A percentile compares a stretch with the other conserved stretches of the same genome.
Conservation (phyloP, 2,888 invertebrate species). For the Lysandra bellargus region DNA sequence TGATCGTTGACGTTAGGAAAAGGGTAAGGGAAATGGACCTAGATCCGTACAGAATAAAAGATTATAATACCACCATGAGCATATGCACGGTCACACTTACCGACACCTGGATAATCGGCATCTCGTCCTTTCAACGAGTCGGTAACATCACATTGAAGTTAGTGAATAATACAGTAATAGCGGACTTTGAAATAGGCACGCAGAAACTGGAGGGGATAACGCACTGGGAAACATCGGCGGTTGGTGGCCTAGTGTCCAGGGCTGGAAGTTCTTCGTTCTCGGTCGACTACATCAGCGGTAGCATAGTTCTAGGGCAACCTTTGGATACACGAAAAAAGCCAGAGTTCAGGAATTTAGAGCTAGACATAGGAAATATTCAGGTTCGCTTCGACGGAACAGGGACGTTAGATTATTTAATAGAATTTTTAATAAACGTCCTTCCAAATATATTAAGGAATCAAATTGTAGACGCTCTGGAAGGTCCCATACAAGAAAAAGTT, state of each 20-base stretch:
- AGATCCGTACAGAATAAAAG: slow-evolving; percentile 88
- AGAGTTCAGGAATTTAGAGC: slow-evolving; percentile 85
- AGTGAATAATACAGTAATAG: slow-evolving; percentile 85
- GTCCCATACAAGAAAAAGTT: slow-evolving; percentile 86
- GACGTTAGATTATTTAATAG: slow-evolving; percentile 90
- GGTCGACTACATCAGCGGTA: slow-evolving; percentile 87
- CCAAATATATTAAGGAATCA: slow-evolving; percentile 93
- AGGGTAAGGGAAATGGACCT: slow-evolving; percentile 83
- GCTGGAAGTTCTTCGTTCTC: slow-evolving; percentile 88
- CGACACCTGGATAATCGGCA: slow-evolving; percentile 90
- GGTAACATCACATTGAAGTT: slow-evolving; percentile 88
- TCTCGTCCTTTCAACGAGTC: slow-evolving; percentile 90
- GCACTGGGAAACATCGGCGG: slow-evolving; percentile 87
- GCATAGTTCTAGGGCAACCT: slow-evolving; percentile 86
- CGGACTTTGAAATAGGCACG: slow-evolving; percentile 88
- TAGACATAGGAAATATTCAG: slow-evolving; percentile 92
- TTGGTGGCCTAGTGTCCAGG: slow-evolving; percentile 84
- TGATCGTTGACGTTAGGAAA: slow-evolving; percentile 86
- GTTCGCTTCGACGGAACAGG: slow-evolving; percentile 91
- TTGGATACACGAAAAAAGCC: slow-evolving; percentile 88
- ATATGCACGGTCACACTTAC: slow-evolving; percentile 85
- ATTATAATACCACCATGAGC: slow-evolving; percentile 87
- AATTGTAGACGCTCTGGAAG: slow-evolving; percentile 91
- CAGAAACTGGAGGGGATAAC: slow-evolving; percentile 88
- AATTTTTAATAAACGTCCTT: slow-evolving; percentile 88